Conservation (phyloP, 2,113 vertebrate genomes). For the Forbesichthys papilliferus region DNA sequence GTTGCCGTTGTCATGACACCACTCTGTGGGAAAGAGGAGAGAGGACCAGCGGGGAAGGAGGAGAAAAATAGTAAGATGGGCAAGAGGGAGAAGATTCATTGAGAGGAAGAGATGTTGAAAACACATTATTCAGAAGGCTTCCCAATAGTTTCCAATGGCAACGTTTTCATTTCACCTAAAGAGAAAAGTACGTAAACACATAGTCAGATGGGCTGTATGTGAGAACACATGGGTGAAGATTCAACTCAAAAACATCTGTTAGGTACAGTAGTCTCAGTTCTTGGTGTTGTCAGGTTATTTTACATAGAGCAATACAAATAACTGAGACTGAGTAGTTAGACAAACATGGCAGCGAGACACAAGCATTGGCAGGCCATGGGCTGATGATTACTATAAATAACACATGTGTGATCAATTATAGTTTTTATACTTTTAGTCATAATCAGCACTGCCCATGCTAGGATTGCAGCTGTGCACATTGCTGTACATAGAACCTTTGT, state of each 20-base stretch:
- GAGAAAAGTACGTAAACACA: constrained; percentile 7
- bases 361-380: constrained; percentile 44
- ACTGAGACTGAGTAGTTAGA: constrained; percentile 36
- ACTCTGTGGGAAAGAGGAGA: constrained; percentile 75
- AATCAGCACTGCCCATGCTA: constrained; percentile 44
- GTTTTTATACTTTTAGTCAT: no score
- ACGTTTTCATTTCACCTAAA: not conserved
- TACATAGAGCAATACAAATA: constrained; percentile 49
- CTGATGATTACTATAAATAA: not conserved
- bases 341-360: constrained; percentile 23
- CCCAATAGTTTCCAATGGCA: not conserved
- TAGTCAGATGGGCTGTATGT: not conserved
- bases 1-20: constrained; percentile 92
- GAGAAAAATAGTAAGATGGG: not conserved
- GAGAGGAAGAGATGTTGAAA: not conserved
- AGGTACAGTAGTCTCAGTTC: constrained; percentile 42
- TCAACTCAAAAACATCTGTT: not conserved
- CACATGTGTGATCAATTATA: not conserved
- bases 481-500: constrained; percentile 25
- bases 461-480: constrained; percentile 13
- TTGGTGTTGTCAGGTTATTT: constrained; percentile 58
- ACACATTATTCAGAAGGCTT: not conserved
- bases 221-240: not conserved
- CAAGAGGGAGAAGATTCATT: not conserved
- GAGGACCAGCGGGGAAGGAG: not conserved